phyloP scores from a whole-genome alignment of 1,140 invertebrate genomes.

The Mercenaria mercenaria region DNA sequence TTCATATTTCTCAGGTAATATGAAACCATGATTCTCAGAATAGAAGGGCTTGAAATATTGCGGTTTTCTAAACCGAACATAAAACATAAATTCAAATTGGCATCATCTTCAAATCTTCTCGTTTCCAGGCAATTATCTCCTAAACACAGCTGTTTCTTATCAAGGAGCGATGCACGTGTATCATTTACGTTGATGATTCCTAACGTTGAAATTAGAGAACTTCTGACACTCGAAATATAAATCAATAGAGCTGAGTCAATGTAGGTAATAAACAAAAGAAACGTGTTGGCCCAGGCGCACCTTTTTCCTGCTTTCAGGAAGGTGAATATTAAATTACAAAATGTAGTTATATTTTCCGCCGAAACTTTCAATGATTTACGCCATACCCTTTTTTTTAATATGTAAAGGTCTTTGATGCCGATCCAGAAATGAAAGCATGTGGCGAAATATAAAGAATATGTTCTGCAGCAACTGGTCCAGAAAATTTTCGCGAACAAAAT shows the following conservation, averaged over 20 bases:
- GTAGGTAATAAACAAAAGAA: not conserved
- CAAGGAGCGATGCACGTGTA: not conserved
- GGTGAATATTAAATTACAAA: no score
- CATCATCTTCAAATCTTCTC: not conserved
- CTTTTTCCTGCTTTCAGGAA: no score
- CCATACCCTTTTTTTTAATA: no score
- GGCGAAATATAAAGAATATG: not conserved
- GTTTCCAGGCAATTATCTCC: conserved; percentile 29
- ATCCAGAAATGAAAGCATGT: not conserved
- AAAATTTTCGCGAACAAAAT: no score
- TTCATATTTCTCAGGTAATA: no score
- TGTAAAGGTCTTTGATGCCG: not conserved
- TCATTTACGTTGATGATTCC: not conserved
- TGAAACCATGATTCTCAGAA: no score
- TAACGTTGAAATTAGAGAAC: not conserved
- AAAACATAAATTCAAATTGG: no score
- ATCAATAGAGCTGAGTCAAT: not conserved
- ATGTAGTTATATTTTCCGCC: no score
- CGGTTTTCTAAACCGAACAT: no score
- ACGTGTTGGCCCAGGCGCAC: not conserved
- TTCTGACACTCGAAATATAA: conserved; percentile 35
- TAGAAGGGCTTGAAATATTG: no score
- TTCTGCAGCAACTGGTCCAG: no score
- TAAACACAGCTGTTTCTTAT: conserved; percentile 37
- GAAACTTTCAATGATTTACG: no score